Evolutionary conservation across 2,113 vertebrate species (phyloP), one percentile per base, ranked within the genome.

Genomic region (Cromileptes altivelis): DNA sequence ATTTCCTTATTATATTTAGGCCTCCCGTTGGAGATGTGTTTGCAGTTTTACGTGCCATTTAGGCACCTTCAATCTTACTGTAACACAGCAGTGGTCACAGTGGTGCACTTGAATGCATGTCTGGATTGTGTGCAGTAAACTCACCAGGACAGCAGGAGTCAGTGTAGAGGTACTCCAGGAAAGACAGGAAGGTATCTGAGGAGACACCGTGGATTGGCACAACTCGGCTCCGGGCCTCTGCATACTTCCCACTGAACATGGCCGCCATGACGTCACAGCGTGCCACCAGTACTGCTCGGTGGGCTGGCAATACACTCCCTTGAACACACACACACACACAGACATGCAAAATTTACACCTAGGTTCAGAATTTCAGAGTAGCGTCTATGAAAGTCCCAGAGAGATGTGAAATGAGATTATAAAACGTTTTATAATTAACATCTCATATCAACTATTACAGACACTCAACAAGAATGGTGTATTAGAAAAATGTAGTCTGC

Each of bases 221-320:
- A 89, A 98, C 96, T 76, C 97, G 67, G 45, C 96, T 97, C 45
- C 96, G 97, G 19, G 97, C 96, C 95, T 99, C 98, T 21, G 97
- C 95, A 25, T 99, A 99, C 85, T 97, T 98, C 13, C 98, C 98
- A 23, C 97, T 99, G 89, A 99, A 99, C 98, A 99, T 99, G 87
- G 97, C 98, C 1, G 98, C 98, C 98, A 99, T 99, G 75, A 99
- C 98, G 50, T 99, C 96, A 78, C 98, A 99, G 62, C 97, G 97
- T 5, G 98, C 98, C 71, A 97, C 97, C 84, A 99, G 93, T 82
- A 99, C 96, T 4, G 98, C 97, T 80, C 97, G 95, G 92, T 99
- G 98, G 50, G 98, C 98, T 30, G 97, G 98, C 65, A 99, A 93
- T 0, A 96, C 96, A 3, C 96, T 92, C 86, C 97, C 98, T 99